Conservation (phyloP, 2,113 vertebrate species). For the Tamias sibiricus region DNA sequence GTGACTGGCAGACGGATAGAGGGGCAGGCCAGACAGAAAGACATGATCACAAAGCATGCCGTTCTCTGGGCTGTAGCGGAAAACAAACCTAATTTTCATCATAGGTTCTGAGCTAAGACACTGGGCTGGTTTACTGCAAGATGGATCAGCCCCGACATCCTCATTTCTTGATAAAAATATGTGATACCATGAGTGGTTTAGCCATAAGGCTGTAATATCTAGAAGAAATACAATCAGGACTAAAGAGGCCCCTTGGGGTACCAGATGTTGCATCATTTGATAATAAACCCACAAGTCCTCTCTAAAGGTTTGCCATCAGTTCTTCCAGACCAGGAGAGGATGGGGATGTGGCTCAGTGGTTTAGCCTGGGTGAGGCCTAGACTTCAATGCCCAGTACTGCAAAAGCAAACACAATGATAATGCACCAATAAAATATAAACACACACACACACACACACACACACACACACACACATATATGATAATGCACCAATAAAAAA, state of each 20-base stretch:
- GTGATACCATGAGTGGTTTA: background rate
- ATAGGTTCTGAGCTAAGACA: conserved; percentile 50
- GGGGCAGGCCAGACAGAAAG: conserved; percentile 72
- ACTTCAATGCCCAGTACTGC: too few species aligned
- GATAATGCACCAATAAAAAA: too few species aligned
- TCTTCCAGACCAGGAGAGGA: background rate
- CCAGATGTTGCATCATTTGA: background rate
- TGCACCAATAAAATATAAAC: too few species aligned
- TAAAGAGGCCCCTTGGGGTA: background rate
- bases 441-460: too few species aligned
- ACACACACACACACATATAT: too few species aligned
- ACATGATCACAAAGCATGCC: conserved; percentile 61
- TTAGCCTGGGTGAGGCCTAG: too few species aligned
- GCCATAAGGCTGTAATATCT: background rate
- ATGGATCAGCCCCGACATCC: conserved; percentile 6
- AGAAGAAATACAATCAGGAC: conserved; percentile 13
- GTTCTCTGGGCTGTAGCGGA: conserved; percentile 23
- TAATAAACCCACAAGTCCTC: background rate
- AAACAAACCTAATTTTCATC: conserved; percentile 72
- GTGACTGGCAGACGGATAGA: conserved; percentile 78
- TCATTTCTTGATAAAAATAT: conserved; percentile 28
- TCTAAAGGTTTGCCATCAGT: background rate
- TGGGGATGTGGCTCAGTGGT: too few species aligned
- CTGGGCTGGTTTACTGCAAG: background rate
- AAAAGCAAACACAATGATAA: too few species aligned